A percentile compares a stretch with the other conserved stretches of the same genome.
Evolutionary conservation across 2,113 vertebrate species (phyloP).

Genomic region (Origma solitaria): DNA sequence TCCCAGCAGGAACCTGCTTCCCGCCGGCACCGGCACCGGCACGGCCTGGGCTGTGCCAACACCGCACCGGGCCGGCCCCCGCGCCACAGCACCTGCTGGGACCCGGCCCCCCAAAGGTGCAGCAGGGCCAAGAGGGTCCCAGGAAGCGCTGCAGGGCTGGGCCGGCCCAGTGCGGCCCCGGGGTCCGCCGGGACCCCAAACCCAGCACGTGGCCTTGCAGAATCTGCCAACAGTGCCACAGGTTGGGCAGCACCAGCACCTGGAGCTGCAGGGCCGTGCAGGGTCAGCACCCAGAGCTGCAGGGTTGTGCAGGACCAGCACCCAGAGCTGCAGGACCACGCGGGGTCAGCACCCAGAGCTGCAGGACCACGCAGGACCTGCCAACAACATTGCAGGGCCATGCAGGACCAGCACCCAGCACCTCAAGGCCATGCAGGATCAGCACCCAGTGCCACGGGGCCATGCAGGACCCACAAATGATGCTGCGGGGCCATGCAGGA

Average conservation of each 20-base stretch:
- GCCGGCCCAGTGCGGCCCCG: rapidly evolving
- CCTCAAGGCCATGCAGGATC: neutral
- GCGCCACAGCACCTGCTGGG: neutral
- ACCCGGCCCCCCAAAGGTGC: neutral
- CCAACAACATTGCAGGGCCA: rapidly evolving
- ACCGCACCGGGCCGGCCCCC: neutral
- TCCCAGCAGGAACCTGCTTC: neutral
- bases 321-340: neutral
- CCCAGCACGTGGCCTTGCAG: neutral
- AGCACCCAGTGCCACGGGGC: neutral
- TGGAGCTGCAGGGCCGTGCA: neutral
- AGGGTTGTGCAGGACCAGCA: rapidly evolving
- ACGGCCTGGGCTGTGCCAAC: neutral
- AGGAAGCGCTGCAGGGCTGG: neutral
- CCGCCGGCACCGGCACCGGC: neutral
- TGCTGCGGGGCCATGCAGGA: neutral
- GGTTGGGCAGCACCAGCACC: neutral
- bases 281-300: neutral
- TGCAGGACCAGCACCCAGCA: neutral
- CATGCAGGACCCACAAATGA: neutral
- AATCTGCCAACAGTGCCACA: neutral
- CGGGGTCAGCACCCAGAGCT: neutral
- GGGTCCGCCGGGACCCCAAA: rapidly evolving
- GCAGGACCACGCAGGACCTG: neutral
- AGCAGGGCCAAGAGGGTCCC: neutral